Evolutionary conservation across 2,113 vertebrate species (phyloP).

Genomic region (Chaetorhynchus papuensis): DNA sequence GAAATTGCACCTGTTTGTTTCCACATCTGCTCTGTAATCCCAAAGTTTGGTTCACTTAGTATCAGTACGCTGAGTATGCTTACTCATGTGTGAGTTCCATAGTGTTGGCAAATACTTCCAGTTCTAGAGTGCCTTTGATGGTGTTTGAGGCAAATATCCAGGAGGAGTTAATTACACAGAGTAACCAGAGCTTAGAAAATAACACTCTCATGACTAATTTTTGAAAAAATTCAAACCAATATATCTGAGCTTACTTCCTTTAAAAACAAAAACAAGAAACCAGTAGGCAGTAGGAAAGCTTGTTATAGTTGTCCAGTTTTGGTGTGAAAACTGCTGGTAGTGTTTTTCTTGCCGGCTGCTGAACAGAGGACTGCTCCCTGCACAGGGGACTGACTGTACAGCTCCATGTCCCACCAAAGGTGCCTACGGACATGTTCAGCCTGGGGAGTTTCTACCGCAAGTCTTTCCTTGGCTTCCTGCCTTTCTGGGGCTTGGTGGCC

Average conservation of each 20-base stretch:
- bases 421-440: not conserved
- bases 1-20: not conserved
- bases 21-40: not conserved
- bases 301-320: not conserved
- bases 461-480: not conserved
- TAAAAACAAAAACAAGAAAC: not conserved
- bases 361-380: not conserved
- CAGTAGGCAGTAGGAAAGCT: not conserved
- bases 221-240: not conserved
- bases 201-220: not conserved
- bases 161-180: not conserved
- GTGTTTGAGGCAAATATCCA: not conserved
- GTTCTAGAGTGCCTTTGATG: not conserved
- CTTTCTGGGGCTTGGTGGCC: not conserved
- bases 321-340: not conserved
- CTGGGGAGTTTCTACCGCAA: not conserved
- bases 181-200: not conserved
- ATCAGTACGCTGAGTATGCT: not conserved
- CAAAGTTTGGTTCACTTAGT: not conserved
- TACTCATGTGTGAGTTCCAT: not conserved
- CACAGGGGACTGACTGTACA: rapidly evolving
- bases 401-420: rapidly evolving
- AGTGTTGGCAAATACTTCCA: not conserved
- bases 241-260: not conserved
- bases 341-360: not conserved